Evolutionary conservation across 2,888 invertebrate genomes (phyloP).

Genomic region (Lutraria lutraria): DNA sequence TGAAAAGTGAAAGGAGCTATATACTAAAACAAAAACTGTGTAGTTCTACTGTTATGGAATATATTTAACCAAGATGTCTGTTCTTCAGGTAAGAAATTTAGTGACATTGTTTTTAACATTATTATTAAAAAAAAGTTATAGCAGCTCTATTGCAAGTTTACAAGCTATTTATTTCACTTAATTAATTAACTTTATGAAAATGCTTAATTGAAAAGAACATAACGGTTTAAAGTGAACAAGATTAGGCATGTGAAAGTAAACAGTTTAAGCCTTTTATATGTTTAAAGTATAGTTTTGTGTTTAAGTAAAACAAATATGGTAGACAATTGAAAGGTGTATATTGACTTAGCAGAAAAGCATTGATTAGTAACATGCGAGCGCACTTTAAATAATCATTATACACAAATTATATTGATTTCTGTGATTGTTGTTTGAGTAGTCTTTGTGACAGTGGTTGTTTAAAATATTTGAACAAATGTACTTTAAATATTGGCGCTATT

Average conservation of each 20-base stretch:
- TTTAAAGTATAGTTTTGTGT: constrained; percentile 29
- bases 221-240: constrained; percentile 45
- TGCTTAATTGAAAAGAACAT: constrained; percentile 31
- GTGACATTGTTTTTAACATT: constrained; percentile 14
- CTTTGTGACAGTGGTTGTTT: not conserved
- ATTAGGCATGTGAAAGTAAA: constrained; percentile 67
- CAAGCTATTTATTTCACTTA: not conserved
- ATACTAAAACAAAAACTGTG: not conserved
- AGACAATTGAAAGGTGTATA: constrained; percentile 25
- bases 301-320: constrained; percentile 28
- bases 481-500: not conserved
- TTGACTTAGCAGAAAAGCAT: constrained; percentile 16
- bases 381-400: constrained; percentile 28
- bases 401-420: constrained; percentile 23
- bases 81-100: constrained; percentile 69
- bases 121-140: not conserved
- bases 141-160: too few species aligned
- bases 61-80: constrained; percentile 66
- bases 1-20: constrained; percentile 56
- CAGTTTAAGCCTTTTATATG: constrained; percentile 51
- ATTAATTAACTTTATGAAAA: constrained; percentile 30
- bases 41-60: constrained; percentile 42
- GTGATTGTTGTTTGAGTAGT: not conserved
- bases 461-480: not conserved
- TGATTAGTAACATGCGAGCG: not conserved